These are phyloP conservation scores for Elegia similella DNA, from an alignment of 2,888 invertebrate species.

Conservation along the genomic window DNA sequence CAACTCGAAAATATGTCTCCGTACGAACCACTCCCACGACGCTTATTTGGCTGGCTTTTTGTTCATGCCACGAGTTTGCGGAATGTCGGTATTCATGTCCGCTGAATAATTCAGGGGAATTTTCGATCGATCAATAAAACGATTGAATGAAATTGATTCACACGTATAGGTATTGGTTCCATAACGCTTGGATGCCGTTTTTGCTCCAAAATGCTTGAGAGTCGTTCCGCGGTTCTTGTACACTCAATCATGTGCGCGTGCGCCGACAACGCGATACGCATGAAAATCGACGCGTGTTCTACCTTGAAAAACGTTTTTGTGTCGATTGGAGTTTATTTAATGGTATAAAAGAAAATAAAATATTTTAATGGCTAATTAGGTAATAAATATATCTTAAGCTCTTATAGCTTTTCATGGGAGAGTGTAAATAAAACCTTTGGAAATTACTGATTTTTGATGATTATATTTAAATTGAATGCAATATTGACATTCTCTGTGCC, in stretches of 20 bases:
- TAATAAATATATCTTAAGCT: not conserved
- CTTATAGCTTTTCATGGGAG: not conserved
- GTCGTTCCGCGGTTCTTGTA: conserved; percentile 66
- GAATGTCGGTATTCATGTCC: conserved; percentile 76
- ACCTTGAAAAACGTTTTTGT: conserved; percentile 23
- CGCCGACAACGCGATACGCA: conserved; percentile 41
- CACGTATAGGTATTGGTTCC: conserved; percentile 74
- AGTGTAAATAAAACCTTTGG: no score
- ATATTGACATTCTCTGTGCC: no score
- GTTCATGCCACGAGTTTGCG: conserved; percentile 60
- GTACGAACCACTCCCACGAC: conserved; percentile 67
- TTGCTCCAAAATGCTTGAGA: conserved; percentile 73
- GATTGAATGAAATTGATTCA: conserved; percentile 79
- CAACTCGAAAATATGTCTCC: conserved; percentile 55
- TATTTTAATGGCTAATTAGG: no score
- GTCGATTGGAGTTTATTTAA: not conserved
- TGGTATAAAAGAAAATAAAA: no score
- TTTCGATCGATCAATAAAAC: conserved; percentile 79
- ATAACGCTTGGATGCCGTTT: conserved; percentile 62
- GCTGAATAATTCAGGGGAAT: conserved; percentile 77
- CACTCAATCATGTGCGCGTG: conserved; percentile 71
- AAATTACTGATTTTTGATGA: no score
- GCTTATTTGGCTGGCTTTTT: conserved; percentile 67
- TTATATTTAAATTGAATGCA: no score
- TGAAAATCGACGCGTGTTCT: conserved; percentile 55